Evolutionary conservation across 1,140 invertebrate genomes (phyloP).

Genomic region (Heliconius hermathena): DNA sequence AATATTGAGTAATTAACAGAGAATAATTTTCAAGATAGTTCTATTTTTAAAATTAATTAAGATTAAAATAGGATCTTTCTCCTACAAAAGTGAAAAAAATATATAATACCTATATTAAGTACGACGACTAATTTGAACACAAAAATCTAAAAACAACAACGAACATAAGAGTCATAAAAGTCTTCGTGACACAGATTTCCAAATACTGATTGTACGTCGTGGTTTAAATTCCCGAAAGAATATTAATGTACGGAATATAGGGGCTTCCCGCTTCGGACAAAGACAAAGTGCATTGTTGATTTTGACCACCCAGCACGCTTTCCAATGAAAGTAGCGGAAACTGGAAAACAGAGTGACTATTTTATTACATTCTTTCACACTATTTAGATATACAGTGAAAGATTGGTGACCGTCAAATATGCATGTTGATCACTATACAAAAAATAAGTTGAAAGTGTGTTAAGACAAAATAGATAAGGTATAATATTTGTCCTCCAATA

Average conservation of each 20-base stretch:
- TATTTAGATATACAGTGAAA: background rate
- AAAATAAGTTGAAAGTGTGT: too few species aligned
- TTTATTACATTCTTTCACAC: too few species aligned
- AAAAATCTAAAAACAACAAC: too few species aligned
- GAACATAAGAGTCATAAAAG: background rate
- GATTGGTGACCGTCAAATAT: background rate
- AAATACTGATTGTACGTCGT: background rate
- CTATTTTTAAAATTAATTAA: too few species aligned
- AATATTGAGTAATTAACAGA: too few species aligned
- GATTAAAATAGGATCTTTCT: background rate
- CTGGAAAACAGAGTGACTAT: too few species aligned
- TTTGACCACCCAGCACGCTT: background rate
- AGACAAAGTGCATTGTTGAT: background rate
- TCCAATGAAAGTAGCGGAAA: background rate
- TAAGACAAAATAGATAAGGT: too few species aligned
- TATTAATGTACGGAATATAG: background rate
- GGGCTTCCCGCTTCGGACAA: background rate
- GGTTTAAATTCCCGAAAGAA: background rate
- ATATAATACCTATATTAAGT: background rate
- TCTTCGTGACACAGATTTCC: background rate
- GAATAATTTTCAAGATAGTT: too few species aligned
- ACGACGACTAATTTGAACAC: too few species aligned
- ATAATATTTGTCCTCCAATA: too few species aligned
- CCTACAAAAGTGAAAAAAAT: background rate
- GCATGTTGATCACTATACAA: background rate